Percentiles rank a stretch among this genome's conserved stretches.
Conservation (phyloP, 2,113 vertebrate species). For the Myanophis thanlyinensis region DNA sequence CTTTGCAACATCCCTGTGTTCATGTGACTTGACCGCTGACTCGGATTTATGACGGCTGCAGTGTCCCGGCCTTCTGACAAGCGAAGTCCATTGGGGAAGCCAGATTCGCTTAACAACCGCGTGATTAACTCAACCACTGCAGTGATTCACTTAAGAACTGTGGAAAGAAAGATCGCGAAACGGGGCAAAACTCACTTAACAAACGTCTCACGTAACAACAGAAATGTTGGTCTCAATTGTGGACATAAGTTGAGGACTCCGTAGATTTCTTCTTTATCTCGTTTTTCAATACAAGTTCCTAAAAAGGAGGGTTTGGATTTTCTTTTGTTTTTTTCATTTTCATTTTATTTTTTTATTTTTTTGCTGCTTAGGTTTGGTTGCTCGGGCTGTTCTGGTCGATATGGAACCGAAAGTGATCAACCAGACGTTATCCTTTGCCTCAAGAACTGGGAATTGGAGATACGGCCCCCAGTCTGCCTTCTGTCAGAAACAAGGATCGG, state of each 20-base stretch:
- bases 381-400: slow-evolving; percentile 88
- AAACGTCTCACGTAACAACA: neutral
- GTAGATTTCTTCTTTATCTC: neutral
- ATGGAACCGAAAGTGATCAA: slow-evolving; percentile 97
- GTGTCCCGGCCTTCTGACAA: no score
- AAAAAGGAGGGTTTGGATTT: no score
- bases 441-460: slow-evolving; percentile 81
- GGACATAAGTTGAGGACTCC: neutral
- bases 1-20: no score
- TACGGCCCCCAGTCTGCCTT: slow-evolving; percentile 79
- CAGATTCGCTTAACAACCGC: no score
- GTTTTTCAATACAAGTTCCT: neutral
- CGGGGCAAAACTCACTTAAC: neutral
- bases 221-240: neutral
- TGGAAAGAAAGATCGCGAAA: neutral
- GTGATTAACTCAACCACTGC: no score
- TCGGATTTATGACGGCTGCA: no score
- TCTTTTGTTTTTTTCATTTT: no score
- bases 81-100: no score
- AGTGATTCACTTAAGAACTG: no score
- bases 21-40: no score
- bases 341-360: no score
- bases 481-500: slow-evolving; percentile 93
- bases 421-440: slow-evolving; percentile 77
- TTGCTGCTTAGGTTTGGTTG: slow-evolving; percentile 67